Evolutionary conservation across 2,888 invertebrate genomes (phyloP), one percentile per base, ranked within the genome.

Genomic region (Synergus gifuensis): DNA sequence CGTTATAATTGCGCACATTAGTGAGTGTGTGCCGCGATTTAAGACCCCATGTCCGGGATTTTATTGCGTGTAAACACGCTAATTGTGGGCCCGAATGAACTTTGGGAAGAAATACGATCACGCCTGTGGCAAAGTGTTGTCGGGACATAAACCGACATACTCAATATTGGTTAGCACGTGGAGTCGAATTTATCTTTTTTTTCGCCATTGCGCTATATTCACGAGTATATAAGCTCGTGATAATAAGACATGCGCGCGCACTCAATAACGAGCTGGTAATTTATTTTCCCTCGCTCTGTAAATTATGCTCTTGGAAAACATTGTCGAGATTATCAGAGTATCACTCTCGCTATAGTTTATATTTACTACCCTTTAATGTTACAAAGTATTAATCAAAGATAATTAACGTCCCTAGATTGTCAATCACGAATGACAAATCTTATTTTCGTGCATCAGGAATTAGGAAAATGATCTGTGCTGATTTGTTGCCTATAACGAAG

Each of bases 41-140:
- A 69, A 46, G 67, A 44, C 67, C 46, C 46, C 22, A 44, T 46
- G 46, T 18, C 22, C 78, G 63, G 62, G 79, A 79, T 81, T 83
- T 83, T 82, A 85, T 84, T 81, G 83, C 84, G 83, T 85, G 85
- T 85, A 85, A 85, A 84, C 85, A 83, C 80, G 85, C 84, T 86
- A 85, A 86, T 85, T 85, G 83, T 79, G 78, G 64, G 67, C 79
- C 58, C 67, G 60, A 46, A 69, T 69, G 67, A 69, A 69, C 67
- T 69, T 69, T 69, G 67, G 67, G 67, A 69, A 69, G 67, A 69
- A 69, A 69, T 69, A 69, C 46, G 67, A 69, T 69, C 67, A 44
- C 46, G 67, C 67, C 67, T 69, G 67, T 69, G 67, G 67, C 67
- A 69, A 69, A 69, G 67, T 69, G 67, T 69, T 69, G 46, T 69